Base-by-base conservation (phyloP, 2,888 invertebrate species). In the Cheilosia impressa region DNA sequence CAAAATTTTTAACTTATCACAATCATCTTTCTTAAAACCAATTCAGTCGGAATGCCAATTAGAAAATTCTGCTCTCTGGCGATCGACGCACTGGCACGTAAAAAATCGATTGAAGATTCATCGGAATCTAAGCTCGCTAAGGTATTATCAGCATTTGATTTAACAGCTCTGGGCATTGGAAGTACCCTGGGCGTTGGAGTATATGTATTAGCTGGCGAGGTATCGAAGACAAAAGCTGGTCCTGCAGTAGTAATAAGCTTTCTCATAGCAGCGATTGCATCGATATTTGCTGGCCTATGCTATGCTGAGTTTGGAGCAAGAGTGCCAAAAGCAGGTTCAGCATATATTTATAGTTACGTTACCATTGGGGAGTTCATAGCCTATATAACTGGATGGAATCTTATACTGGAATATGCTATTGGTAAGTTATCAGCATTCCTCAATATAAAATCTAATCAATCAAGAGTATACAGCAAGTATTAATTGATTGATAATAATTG, bases 341-440 rank as follows among this genome's bases (percentile, higher is more conserved):
- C 98, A 0, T 98, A 98, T 89, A 95, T 98, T 6, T 98, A 98
- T 93, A 97, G 97, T 90, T 98, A 98, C 91, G 98, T 98, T 19
- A 96, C 97, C 65, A 96, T 98, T 73, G 98, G 98, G 1, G 98
- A 98, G 93, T 96, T 98, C 89, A 95, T 97, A 73, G 98, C 98
- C 0, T 98, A 98, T 91, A 93, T 97, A 58, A 97, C 98, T 89
- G 98, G 98, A 19, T 98, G 98, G 98, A 98, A 98, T 92, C 94
- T 98, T 65, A 96, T 98, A 88, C 93, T 98, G 63, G 97, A 97
- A 91, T 97, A 97, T 92, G 95, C 97, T 52, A 97, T 97, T 82
- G 97, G 96, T 95, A 91, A 93, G 89, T 57, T 69, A 15, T 53
- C 17, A 41, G 6, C 2, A 50, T 75, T n/a, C 34, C 19, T 10